Base-by-base conservation (phyloP, 37 sponge, comb jelly and placozoan genomes). In the Aplysina aerophoba region DNA sequence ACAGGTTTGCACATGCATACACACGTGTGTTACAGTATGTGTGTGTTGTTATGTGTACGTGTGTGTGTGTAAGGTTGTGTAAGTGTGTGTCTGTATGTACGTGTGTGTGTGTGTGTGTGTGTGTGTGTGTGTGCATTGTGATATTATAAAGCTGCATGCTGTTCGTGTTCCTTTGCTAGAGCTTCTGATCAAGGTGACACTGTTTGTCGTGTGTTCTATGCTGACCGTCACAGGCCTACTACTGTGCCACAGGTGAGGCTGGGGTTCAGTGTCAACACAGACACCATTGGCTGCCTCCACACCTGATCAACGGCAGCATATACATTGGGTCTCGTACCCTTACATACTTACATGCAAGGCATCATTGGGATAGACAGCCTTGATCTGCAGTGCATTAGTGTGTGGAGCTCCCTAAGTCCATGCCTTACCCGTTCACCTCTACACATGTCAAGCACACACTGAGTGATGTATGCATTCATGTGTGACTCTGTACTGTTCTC, bases 1-100 rank as follows among this genome's bases (percentile, higher is more conserved):
- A 90, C 92, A 80, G 98, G 94, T 93, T 50, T 35, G 81, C 39
- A 4, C 86, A 61, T 13, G n/a, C 8, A 8, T 8, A 44, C 8
- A 8, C 50, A 44, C 0, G 54, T 84, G 30, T 21, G 21, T 54
- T 85, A 16, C n/a, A 1, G 31, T 15, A n/a, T 22, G 59, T 85
- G 41, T 60, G 44, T 75, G 40, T 0, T 44, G 30, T 75, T 61
- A 12, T 82, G 64, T 31, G 27, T 41, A n/a, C n/a, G n/a, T 39
- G 78, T 15, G 13, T n/a, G 0, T 30, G 19, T 77, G 78, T 44
- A 79, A 67, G 31, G 0, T 34, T 65, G 33, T 33, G 41, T 19
- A 31, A 40, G 25, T 62, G 63, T 62, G 63, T 62, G n/a, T 14
- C 2, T 27, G 63, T n/a, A n/a, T 44, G 50, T 8, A 44, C 50